A percentile compares a stretch with the other conserved stretches of the same genome.
Conservation (phyloP, 2,113 vertebrate genomes). For the Bostrychus sinensis region DNA sequence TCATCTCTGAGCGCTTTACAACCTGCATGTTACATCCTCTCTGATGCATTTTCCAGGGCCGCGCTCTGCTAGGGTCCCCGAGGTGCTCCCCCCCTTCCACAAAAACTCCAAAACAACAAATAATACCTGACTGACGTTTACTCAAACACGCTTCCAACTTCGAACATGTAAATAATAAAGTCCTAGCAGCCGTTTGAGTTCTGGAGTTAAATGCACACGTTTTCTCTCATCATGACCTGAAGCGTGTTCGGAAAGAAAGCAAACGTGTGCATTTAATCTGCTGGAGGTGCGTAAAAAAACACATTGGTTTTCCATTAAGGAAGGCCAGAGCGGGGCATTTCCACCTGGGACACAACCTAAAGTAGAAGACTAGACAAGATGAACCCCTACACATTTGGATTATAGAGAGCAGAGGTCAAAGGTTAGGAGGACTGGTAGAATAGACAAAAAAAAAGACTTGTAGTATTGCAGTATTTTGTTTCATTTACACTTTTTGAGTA, state of each 20-base stretch:
- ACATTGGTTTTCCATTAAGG: constrained; percentile 60
- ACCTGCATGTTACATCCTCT: constrained; percentile 33
- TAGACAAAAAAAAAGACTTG: no score
- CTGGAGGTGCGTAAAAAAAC: constrained; percentile 33
- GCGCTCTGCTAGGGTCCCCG: constrained; percentile 23
- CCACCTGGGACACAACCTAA: constrained; percentile 14
- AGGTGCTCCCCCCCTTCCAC: constrained; percentile 3
- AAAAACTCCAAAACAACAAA: constrained; percentile 17
- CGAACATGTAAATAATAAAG: neutral
- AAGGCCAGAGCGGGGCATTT: constrained; percentile 13
- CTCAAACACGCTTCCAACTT: neutral
- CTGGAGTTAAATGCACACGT: constrained; percentile 6
- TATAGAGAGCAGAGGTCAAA: neutral
- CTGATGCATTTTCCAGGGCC: constrained; percentile 62
- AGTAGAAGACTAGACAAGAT: constrained; percentile 37
- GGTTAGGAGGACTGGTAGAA: no score
- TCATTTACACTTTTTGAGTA: no score
- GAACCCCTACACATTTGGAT: neutral
- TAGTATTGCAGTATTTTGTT: no score
- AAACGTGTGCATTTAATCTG: constrained; percentile 7
- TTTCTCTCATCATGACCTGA: no score
- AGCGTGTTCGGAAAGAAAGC: no score
- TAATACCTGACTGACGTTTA: neutral
- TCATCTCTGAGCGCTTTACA: constrained; percentile 37
- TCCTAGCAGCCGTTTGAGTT: neutral